Percentiles rank a stretch among this genome's conserved stretches.
These are phyloP conservation scores for Campoletis sonorensis DNA, from an alignment of 1,140 invertebrate species.

Conservation along the genomic window DNA sequence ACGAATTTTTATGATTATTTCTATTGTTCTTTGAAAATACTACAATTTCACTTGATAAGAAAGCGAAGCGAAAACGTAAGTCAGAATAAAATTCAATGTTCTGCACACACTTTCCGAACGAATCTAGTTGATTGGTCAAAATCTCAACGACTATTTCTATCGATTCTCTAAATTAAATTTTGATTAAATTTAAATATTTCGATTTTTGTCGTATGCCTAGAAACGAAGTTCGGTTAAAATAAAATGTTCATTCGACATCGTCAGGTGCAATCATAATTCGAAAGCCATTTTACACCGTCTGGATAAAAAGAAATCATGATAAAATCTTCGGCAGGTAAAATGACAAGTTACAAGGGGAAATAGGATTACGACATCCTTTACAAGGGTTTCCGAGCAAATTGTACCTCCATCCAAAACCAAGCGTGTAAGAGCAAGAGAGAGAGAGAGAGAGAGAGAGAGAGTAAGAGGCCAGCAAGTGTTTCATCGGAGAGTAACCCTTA, in stretches of 20 bases:
- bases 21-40: too few species aligned
- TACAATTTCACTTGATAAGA: too few species aligned
- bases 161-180: too few species aligned
- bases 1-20: too few species aligned
- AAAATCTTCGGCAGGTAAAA: too few species aligned
- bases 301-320: not conserved
- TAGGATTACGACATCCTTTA: not conserved
- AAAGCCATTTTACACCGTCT: not conserved
- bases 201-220: too few species aligned
- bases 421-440: not conserved
- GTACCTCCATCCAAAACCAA: not conserved
- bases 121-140: too few species aligned
- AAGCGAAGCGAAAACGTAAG: too few species aligned
- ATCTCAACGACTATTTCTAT: too few species aligned
- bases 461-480: conserved; percentile 24
- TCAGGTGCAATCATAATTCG: not conserved
- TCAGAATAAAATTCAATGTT: too few species aligned
- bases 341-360: not conserved
- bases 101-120: too few species aligned
- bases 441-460: conserved; percentile 1
- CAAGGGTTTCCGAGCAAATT: not conserved
- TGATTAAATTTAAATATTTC: too few species aligned
- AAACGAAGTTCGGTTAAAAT: not conserved
- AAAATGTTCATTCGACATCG: not conserved
- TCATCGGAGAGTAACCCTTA: not conserved